A percentile compares a stretch with the other conserved stretches of the same genome.
Conservation (phyloP, 2,797 vertebrate genomes). For the Furcifer pardalis region DNA sequence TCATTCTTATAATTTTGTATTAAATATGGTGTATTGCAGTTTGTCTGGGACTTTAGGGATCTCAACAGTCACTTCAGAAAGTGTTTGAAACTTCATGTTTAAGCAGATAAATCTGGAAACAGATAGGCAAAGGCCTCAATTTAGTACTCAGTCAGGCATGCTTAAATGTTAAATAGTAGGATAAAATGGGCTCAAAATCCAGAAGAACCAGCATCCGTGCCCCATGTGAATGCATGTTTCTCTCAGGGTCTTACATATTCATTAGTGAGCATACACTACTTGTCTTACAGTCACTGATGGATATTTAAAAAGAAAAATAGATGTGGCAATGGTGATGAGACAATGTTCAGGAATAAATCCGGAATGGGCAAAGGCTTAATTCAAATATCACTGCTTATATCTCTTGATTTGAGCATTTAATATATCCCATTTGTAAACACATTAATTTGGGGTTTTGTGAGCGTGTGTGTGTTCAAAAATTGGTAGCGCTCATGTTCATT, state of each 20-base stretch:
- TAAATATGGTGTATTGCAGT: neutral
- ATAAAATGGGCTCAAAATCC: neutral
- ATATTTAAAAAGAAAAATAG: no score
- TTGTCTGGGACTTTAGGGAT: neutral
- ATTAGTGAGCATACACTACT: neutral
- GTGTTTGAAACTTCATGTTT: neutral
- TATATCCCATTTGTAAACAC: neutral
- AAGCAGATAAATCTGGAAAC: neutral
- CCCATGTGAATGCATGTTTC: neutral
- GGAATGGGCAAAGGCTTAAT: neutral
- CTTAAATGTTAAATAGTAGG: neutral
- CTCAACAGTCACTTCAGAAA: neutral
- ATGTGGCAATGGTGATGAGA: no score
- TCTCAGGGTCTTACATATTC: neutral
- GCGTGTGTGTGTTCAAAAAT: neutral
- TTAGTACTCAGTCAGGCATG: neutral
- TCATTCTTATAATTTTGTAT: neutral
- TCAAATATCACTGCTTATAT: neutral
- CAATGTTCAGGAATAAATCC: neutral
- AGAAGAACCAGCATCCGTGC: neutral
- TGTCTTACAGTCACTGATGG: neutral
- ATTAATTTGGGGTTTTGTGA: neutral
- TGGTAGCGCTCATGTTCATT: neutral
- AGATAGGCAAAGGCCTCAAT: neutral
- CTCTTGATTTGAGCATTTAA: neutral